Conservation (phyloP, 2,113 vertebrate species). For the Pleuronectes platessa region DNA sequence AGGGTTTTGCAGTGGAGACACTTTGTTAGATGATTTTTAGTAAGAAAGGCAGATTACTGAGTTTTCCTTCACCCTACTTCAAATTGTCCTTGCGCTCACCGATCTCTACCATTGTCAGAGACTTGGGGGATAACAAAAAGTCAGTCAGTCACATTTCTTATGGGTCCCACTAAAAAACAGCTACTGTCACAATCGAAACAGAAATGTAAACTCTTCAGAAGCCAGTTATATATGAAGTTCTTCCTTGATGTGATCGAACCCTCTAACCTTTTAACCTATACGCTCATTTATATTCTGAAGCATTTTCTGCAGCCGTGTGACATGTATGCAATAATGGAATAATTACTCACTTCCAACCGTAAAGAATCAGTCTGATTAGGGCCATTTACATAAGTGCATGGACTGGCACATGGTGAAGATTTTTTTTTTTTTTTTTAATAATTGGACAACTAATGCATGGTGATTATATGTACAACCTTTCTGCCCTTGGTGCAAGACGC, state of each 20-base stretch:
- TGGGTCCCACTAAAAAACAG: not conserved
- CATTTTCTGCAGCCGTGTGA: not conserved
- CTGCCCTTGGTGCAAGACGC: constrained; percentile 9
- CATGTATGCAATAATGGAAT: not conserved
- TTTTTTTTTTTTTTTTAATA: too few relatives aligned
- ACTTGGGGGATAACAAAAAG: too few relatives aligned
- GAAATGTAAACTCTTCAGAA: not conserved
- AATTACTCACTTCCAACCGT: not conserved
- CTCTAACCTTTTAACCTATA: not conserved
- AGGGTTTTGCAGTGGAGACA: too few relatives aligned
- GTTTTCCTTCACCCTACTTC: too few relatives aligned
- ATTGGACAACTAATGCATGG: constrained; percentile 13
- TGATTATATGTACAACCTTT: constrained; percentile 3
- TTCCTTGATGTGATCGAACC: not conserved
- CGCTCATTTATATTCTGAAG: not conserved
- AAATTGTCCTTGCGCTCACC: too few relatives aligned
- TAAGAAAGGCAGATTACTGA: too few relatives aligned
- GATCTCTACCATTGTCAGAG: not conserved
- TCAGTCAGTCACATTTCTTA: too few relatives aligned
- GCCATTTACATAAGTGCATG: constrained; percentile 17
- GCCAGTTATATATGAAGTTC: not conserved
- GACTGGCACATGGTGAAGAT: not conserved
- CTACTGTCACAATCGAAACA: not conserved
- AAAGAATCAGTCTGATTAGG: not conserved
- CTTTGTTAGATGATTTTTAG: too few relatives aligned